phyloP scores from a whole-genome alignment of 2,113 vertebrate genomes.

The Clupea harengus region DNA sequence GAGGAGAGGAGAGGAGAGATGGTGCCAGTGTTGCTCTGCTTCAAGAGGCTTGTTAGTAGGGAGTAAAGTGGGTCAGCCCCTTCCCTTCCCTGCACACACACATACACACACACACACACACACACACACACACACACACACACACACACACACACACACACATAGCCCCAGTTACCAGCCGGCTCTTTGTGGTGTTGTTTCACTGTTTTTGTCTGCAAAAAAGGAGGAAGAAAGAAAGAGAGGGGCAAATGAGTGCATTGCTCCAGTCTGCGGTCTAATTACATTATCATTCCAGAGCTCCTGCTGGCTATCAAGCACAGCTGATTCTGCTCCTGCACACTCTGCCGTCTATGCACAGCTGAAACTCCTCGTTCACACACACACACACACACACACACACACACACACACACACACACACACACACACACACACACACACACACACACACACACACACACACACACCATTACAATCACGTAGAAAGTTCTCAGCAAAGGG shows the following conservation, averaged over 20 bases:
- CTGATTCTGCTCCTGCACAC: conserved; percentile 15
- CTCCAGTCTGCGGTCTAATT: conserved; percentile 35
- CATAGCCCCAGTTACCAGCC: neutral
- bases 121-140: conserved; percentile 13
- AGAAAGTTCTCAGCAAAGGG: too few species aligned
- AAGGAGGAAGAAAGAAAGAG: neutral
- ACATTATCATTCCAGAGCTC: conserved; percentile 38
- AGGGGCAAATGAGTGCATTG: conserved; percentile 15
- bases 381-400: neutral
- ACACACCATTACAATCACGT: neutral
- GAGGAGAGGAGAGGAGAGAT: neutral
- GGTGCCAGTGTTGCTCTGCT: conserved; percentile 10
- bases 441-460: neutral
- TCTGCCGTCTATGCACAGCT: neutral
- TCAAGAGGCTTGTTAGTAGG: neutral
- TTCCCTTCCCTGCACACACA: neutral
- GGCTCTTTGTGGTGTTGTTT: neutral
- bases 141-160: conserved; percentile 12
- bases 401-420: conserved; percentile 1
- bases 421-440: conserved; percentile 2
- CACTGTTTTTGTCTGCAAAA: neutral
- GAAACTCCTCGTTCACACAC: neutral
- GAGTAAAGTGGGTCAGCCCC: neutral
- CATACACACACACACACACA: neutral
- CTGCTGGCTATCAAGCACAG: conserved; percentile 21